Conservation (phyloP, 2,888 invertebrate genomes). For the Lymantria dispar region DNA sequence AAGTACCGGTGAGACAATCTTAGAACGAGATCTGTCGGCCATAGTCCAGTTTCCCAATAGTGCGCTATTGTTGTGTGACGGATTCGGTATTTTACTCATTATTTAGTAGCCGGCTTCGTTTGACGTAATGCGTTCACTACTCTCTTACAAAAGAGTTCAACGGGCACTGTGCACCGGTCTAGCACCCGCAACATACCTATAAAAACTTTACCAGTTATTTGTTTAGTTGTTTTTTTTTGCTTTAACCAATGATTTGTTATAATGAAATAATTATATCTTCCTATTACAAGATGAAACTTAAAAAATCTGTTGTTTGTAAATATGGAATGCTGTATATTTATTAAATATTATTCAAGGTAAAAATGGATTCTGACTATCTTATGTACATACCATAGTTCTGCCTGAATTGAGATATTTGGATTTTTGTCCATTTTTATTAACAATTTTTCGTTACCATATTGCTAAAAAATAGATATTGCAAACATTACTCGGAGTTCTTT, state of each 20-base stretch:
- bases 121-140: constrained; percentile 19
- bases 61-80: constrained; percentile 54
- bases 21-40: constrained; percentile 39
- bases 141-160: constrained; percentile 58
- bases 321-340: too few species aligned
- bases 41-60: constrained; percentile 46
- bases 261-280: neutral
- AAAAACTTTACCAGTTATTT: neutral
- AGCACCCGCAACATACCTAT: neutral
- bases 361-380: too few species aligned
- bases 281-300: too few species aligned
- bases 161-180: constrained; percentile 30
- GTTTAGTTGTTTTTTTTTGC: neutral
- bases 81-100: constrained; percentile 55
- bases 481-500: too few species aligned
- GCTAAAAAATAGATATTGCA: too few species aligned
- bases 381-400: too few species aligned
- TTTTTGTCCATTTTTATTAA: too few species aligned
- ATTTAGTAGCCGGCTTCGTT: constrained; percentile 28
- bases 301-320: too few species aligned
- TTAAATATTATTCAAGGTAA: too few species aligned
- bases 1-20: constrained; percentile 45
- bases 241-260: neutral
- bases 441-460: too few species aligned
- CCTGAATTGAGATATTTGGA: too few species aligned